Evolutionary conservation across 2,113 vertebrate genomes (phyloP).

Genomic region (Bothrops jararaca): DNA sequence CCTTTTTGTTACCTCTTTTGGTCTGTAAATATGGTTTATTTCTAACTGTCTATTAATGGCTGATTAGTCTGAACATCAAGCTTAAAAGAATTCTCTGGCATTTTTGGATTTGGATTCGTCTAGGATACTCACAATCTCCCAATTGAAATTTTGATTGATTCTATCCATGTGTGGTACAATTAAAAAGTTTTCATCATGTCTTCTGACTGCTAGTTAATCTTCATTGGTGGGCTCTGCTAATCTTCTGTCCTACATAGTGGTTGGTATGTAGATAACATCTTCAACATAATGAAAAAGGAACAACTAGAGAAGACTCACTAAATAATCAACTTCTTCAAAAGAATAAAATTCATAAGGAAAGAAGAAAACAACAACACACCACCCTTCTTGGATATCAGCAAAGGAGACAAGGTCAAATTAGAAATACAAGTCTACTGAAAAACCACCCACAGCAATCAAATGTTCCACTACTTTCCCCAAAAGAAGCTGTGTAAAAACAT

Average conservation of each 20-base stretch:
- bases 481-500: neutral
- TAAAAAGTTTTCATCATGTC: neutral
- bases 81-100: neutral
- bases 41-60: neutral
- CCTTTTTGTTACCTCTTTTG: no score
- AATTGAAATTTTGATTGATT: neutral
- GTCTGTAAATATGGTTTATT: neutral
- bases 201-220: neutral
- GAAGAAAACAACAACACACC: neutral
- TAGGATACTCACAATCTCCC: neutral
- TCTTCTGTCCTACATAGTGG: neutral
- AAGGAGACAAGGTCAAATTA: neutral
- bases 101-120: neutral
- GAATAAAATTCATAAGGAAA: neutral
- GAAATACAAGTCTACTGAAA: neutral
- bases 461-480: neutral
- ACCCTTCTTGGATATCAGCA: neutral
- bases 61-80: neutral
- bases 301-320: neutral
- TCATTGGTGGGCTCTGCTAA: neutral
- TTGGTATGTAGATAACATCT: neutral
- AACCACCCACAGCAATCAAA: neutral
- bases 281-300: neutral
- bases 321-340: neutral
- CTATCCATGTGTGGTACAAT: neutral